Percentiles rank a stretch among this genome's conserved stretches.
Conservation (phyloP, 2,888 invertebrate genomes). For the Mycogona germanica region DNA sequence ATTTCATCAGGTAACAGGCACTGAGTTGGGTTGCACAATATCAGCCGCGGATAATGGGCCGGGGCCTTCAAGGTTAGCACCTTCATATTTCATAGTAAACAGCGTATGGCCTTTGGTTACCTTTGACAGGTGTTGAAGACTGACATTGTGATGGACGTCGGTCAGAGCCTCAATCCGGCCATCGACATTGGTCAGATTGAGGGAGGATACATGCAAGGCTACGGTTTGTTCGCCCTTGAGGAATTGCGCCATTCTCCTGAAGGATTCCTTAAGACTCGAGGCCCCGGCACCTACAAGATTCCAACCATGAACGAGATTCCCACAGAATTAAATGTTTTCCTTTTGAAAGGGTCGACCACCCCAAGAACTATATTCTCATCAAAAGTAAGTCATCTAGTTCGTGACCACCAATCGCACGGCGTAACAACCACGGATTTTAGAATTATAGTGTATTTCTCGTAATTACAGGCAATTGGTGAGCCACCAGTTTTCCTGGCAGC, state of each 20-base stretch:
- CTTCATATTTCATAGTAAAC: not conserved
- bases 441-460: not conserved
- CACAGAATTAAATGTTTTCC: slow-evolving; percentile 76
- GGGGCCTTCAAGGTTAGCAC: not conserved
- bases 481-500: slow-evolving; percentile 84
- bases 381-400: slow-evolving; percentile 48
- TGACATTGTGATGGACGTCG: slow-evolving; percentile 95
- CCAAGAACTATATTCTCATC: slow-evolving; percentile 87
- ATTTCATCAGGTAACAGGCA: slow-evolving; percentile 55
- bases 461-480: slow-evolving; percentile 75
- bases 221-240: slow-evolving; percentile 82
- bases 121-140: slow-evolving; percentile 53
- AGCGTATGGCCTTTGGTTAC: not conserved
- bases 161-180: slow-evolving; percentile 88
- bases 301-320: slow-evolving; percentile 90
- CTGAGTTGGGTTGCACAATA: not conserved
- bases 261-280: slow-evolving; percentile 67
- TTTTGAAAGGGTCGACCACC: slow-evolving; percentile 79
- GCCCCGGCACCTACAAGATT: slow-evolving; percentile 88
- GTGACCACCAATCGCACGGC: not conserved
- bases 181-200: slow-evolving; percentile 96
- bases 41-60: not conserved
- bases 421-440: no score
- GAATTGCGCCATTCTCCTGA: slow-evolving; percentile 75
- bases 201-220: slow-evolving; percentile 89